Percentiles rank a stretch among this genome's conserved stretches.
Conservation (phyloP, 2,888 invertebrate species). For the Perdita meconis region DNA sequence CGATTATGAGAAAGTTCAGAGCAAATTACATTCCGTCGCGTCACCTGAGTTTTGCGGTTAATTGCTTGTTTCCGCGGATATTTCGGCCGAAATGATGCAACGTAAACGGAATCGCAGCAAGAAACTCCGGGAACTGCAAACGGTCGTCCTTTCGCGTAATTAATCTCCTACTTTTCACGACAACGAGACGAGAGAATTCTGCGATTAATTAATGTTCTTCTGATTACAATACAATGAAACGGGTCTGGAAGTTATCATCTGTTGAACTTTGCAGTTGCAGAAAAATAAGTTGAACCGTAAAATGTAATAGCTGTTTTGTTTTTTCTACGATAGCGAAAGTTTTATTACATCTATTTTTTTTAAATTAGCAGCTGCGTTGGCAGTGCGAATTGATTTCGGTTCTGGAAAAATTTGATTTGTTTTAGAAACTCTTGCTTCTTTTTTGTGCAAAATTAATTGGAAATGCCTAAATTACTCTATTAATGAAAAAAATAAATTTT, state of each 20-base stretch:
- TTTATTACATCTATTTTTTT: neutral
- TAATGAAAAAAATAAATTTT: too few species aligned
- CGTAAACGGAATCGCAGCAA: constrained; percentile 11
- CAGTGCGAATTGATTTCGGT: too few species aligned
- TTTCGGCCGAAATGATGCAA: constrained; percentile 27
- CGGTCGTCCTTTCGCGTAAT: constrained; percentile 28
- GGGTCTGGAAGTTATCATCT: neutral
- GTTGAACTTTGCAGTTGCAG: neutral
- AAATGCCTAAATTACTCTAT: too few species aligned
- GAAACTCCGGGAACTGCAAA: constrained; percentile 1
- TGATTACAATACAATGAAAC: constrained; percentile 18
- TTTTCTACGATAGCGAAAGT: neutral
- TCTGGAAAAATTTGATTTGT: too few species aligned
- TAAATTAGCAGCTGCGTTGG: too few species aligned
- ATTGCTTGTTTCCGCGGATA: constrained; percentile 36
- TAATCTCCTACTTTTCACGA: constrained; percentile 21
- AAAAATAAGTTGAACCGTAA: neutral
- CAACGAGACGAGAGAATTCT: constrained; percentile 11
- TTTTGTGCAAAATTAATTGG: too few species aligned
- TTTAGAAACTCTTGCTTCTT: too few species aligned
- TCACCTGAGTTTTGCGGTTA: constrained; percentile 24
- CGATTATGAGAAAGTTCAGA: constrained; percentile 37
- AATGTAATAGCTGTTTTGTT: neutral
- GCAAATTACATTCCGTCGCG: constrained; percentile 25
- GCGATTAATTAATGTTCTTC: constrained; percentile 6